Conservation (phyloP, 2,797 vertebrate species). For the Pseudopleuronectes americanus region DNA sequence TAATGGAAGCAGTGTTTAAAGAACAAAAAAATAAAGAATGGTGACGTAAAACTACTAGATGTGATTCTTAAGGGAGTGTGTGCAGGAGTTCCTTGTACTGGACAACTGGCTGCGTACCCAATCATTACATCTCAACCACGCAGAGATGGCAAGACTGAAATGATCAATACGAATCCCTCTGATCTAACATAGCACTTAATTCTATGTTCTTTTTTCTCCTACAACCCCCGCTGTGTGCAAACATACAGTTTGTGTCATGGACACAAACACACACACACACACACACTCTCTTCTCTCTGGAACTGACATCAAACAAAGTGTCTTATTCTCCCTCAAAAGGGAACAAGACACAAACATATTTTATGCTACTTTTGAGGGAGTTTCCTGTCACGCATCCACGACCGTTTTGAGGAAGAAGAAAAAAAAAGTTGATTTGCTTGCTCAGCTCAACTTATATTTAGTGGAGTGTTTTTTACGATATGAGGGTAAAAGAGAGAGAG, state of each 20-base stretch:
- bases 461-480: conserved; percentile 35
- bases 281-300: background rate
- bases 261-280: background rate
- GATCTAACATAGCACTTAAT: conserved; percentile 49
- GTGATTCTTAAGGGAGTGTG: background rate
- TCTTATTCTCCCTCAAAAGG: conserved; percentile 16
- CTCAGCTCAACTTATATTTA: conserved; percentile 56
- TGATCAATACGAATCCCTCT: conserved; percentile 50
- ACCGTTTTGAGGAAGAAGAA: conserved; percentile 10
- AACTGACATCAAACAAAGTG: conserved; percentile 15
- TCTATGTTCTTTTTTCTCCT: conserved; percentile 10
- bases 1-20: background rate
- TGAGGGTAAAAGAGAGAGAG: background rate
- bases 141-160: conserved; percentile 41
- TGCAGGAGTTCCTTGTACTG: background rate
- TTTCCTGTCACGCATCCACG: conserved; percentile 18
- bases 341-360: conserved; percentile 10
- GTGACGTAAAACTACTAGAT: background rate
- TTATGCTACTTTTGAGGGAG: conserved; percentile 21
- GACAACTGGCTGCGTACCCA: conserved; percentile 31
- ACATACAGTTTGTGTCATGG: conserved; percentile 12
- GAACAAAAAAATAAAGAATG: background rate
- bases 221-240: background rate
- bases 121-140: background rate
- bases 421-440: conserved; percentile 34